Evolutionary conservation across 2,888 invertebrate species (phyloP).

Genomic region (Cabera pusaria): DNA sequence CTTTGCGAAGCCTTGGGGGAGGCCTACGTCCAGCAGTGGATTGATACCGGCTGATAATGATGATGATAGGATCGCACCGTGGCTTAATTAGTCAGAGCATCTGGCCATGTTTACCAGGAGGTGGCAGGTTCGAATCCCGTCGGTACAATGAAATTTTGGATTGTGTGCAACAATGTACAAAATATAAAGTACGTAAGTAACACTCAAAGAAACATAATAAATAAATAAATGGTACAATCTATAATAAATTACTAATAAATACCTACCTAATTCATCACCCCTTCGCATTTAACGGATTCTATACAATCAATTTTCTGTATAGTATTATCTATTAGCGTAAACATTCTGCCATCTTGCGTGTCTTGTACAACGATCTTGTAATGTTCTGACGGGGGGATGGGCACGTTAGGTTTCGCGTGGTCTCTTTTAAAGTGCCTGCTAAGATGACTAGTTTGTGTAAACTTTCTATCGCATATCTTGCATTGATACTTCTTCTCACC

Average conservation of each 20-base stretch:
- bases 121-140: no score
- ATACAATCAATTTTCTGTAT: conserved; percentile 6
- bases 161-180: no score
- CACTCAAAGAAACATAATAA: no score
- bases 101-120: no score
- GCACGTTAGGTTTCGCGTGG: conserved; percentile 62
- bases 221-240: background rate
- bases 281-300: conserved; percentile 48
- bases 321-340: conserved; percentile 39
- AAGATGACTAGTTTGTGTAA: conserved; percentile 71
- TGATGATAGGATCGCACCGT: no score
- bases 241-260: no score
- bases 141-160: no score
- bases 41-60: no score
- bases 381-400: conserved; percentile 57
- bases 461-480: conserved; percentile 70
- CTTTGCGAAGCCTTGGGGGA: no score
- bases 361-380: conserved; percentile 55
- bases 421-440: conserved; percentile 71
- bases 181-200: conserved; percentile 9
- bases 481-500: conserved; percentile 76
- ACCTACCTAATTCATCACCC: no score
- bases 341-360: conserved; percentile 31
- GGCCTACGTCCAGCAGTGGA: no score
- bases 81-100: no score